Evolutionary conservation across 2,113 vertebrate genomes (phyloP).

Genomic region (Pluvialis apricaria): DNA sequence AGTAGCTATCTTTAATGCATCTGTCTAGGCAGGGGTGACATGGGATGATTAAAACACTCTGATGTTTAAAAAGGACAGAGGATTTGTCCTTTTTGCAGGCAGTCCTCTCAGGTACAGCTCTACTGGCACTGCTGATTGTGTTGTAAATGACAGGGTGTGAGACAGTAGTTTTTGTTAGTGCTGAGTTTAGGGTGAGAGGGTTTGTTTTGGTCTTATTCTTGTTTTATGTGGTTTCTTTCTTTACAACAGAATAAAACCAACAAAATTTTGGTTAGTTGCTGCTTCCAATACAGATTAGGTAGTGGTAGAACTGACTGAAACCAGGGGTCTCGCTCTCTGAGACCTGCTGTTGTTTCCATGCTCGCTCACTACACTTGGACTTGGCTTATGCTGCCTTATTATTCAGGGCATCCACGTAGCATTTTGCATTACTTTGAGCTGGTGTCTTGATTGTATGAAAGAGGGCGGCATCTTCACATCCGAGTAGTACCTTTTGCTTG

Average conservation of each 20-base stretch:
- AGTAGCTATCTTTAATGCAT: background rate
- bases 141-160: background rate
- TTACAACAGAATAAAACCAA: background rate
- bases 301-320: background rate
- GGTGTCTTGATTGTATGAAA: background rate
- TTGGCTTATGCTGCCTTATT: background rate
- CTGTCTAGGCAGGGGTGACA: background rate
- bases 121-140: background rate
- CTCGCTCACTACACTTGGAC: fast-evolving
- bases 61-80: background rate
- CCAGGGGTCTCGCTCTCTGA: background rate
- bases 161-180: background rate
- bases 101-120: background rate
- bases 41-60: background rate
- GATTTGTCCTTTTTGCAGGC: background rate
- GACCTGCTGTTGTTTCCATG: background rate
- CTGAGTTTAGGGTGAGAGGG: background rate
- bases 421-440: background rate
- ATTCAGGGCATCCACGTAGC: background rate
- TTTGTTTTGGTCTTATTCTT: background rate
- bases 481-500: background rate
- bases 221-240: background rate
- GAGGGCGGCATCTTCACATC: background rate
- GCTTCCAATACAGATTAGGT: background rate
- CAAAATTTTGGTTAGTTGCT: background rate